These are phyloP conservation scores for Leptinotarsa haldemani DNA, from an alignment of 2,888 invertebrate genomes.

Conservation along the genomic window DNA sequence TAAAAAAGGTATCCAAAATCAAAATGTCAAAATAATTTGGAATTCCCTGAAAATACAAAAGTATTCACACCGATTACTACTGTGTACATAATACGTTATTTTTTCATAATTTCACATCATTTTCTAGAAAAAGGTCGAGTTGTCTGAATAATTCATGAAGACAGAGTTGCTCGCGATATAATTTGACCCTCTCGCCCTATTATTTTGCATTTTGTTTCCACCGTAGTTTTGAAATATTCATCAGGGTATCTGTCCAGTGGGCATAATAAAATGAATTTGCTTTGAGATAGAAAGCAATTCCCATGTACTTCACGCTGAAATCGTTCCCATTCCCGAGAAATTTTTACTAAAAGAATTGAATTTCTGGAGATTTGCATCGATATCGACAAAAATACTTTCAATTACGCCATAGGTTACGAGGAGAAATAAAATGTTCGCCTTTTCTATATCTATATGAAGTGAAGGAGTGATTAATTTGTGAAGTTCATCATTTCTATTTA, in stretches of 20 bases:
- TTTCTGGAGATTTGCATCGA: no score
- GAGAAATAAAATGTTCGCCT: no score
- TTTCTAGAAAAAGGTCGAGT: not conserved
- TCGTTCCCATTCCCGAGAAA: not conserved
- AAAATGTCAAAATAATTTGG: no score
- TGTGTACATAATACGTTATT: not conserved
- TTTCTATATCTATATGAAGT: no score
- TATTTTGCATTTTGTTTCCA: not conserved
- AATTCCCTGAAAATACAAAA: no score
- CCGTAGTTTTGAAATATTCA: constrained; percentile 6
- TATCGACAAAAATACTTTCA: no score
- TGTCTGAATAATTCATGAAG: constrained; percentile 9
- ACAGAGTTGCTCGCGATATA: not conserved
- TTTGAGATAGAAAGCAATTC: not conserved
- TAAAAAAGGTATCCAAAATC: no score
- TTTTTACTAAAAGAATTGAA: no score
- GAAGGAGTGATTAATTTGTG: no score
- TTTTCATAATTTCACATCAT: not conserved
- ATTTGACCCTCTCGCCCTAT: not conserved
- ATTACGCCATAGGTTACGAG: no score
- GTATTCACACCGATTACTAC: not conserved
- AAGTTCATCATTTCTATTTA: no score
- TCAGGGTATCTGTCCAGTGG: not conserved
- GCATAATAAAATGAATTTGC: constrained; percentile 2
- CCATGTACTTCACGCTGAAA: not conserved